A percentile compares a stretch with the other conserved stretches of the same genome.
Evolutionary conservation across 2,797 vertebrate genomes (phyloP).

Genomic region (Natrix natrix): DNA sequence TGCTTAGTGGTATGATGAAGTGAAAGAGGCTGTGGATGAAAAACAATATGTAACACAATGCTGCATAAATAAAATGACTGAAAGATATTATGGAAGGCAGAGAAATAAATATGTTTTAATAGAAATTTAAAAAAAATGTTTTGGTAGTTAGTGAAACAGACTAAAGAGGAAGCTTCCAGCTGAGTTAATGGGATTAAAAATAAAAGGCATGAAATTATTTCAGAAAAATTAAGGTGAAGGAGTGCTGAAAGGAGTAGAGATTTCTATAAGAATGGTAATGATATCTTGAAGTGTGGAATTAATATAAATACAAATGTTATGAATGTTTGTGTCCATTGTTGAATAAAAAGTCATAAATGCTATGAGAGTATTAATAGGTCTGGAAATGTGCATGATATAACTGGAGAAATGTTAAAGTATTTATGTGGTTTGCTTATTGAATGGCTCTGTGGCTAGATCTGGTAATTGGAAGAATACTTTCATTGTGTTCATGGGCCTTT

Average conservation of each 20-base stretch:
- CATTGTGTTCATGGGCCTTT: neutral
- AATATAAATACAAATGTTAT: neutral
- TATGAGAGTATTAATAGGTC: neutral
- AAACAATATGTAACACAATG: neutral
- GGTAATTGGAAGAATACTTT: neutral
- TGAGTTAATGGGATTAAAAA: neutral
- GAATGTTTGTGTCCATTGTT: neutral
- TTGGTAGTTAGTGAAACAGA: neutral
- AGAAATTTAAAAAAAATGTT: neutral
- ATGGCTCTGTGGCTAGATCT: neutral
- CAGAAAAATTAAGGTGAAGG: neutral
- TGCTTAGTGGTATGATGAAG: neutral
- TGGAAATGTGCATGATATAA: neutral
- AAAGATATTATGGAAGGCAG: neutral
- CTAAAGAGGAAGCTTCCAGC: neutral
- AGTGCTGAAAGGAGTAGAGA: neutral
- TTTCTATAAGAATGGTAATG: neutral
- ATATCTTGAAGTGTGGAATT: neutral
- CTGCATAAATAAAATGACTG: neutral
- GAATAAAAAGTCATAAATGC: neutral
- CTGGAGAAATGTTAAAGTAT: neutral
- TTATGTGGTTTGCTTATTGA: neutral
- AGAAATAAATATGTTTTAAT: neutral
- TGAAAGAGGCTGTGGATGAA: neutral
- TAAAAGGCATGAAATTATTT: neutral